Conservation (phyloP, 2,797 vertebrate genomes). For the Distichodus sexfasciatus region DNA sequence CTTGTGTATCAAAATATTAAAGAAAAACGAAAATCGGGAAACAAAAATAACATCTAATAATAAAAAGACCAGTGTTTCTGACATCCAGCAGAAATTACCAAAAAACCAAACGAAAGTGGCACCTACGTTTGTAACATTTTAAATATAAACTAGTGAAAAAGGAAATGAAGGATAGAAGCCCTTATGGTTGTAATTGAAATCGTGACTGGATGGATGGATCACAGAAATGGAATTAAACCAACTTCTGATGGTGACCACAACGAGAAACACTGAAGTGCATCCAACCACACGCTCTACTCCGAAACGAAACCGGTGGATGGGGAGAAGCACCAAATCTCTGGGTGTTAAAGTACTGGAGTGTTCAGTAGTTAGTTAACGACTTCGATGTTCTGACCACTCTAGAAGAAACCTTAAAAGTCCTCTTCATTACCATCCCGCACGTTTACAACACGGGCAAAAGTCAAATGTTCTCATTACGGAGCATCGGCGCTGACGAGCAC, state of each 20-base stretch:
- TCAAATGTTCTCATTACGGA: conserved; percentile 19
- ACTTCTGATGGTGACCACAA: neutral
- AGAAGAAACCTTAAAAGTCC: conserved; percentile 16
- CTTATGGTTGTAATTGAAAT: conserved; percentile 32
- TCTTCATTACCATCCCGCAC: conserved; percentile 26
- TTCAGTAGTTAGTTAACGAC: conserved; percentile 41
- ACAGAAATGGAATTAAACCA: neutral
- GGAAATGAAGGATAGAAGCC: conserved; percentile 33
- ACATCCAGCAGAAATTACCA: conserved; percentile 42
- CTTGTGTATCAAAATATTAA: neutral
- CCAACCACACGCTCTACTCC: neutral
- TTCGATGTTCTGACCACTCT: neutral
- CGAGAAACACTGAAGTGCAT: neutral
- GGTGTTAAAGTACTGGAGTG: conserved; percentile 9
- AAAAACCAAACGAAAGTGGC: conserved; percentile 3
- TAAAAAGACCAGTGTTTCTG: conserved; percentile 42
- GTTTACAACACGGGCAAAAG: conserved; percentile 21
- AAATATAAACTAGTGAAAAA: conserved; percentile 16
- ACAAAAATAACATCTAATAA: conserved; percentile 14
- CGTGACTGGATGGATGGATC: conserved; percentile 10
- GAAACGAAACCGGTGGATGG: neutral
- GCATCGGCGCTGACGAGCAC: neutral
- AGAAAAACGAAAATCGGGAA: conserved; percentile 11
- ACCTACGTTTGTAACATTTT: conserved; percentile 23
- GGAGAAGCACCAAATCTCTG: neutral